These are phyloP conservation scores for Sceloporus tristichus DNA, from an alignment of 2,113 vertebrate genomes.

Conservation along the genomic window DNA sequence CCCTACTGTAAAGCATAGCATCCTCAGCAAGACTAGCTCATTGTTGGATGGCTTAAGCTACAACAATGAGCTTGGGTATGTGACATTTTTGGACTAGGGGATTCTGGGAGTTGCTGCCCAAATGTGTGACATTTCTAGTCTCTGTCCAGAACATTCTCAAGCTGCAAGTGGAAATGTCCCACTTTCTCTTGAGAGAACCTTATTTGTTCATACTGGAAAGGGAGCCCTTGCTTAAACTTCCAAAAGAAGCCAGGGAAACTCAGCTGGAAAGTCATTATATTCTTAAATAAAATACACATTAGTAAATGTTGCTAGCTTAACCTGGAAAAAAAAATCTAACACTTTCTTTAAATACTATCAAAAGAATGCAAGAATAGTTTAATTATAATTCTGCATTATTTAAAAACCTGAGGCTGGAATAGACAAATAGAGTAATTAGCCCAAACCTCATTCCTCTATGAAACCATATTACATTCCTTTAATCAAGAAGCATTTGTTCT, in stretches of 20 bases:
- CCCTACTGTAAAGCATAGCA: no score
- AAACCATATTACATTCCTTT: constrained; percentile 7
- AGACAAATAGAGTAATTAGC: not conserved
- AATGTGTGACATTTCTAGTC: no score
- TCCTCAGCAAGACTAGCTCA: not conserved
- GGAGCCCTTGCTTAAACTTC: not conserved
- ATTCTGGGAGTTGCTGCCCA: no score
- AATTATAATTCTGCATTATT: constrained; percentile 11
- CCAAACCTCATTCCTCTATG: not conserved
- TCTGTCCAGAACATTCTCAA: no score
- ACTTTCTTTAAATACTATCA: not conserved
- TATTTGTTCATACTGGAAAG: not conserved
- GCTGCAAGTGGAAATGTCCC: no score
- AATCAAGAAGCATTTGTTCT: constrained; percentile 27
- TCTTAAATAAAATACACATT: not conserved
- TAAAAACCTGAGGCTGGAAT: not conserved
- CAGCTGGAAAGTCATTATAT: not conserved
- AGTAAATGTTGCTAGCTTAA: not conserved
- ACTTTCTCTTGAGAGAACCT: not conserved
- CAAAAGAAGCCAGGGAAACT: not conserved
- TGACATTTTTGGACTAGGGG: no score
- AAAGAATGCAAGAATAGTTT: constrained; percentile 1
- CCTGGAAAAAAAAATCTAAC: not conserved
- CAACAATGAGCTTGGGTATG: no score
- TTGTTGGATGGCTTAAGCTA: not conserved